A percentile compares a stretch with the other conserved stretches of the same genome.
These are phyloP conservation scores for Philereme vetulata DNA, from an alignment of 2,888 invertebrate species.

Conservation along the genomic window DNA sequence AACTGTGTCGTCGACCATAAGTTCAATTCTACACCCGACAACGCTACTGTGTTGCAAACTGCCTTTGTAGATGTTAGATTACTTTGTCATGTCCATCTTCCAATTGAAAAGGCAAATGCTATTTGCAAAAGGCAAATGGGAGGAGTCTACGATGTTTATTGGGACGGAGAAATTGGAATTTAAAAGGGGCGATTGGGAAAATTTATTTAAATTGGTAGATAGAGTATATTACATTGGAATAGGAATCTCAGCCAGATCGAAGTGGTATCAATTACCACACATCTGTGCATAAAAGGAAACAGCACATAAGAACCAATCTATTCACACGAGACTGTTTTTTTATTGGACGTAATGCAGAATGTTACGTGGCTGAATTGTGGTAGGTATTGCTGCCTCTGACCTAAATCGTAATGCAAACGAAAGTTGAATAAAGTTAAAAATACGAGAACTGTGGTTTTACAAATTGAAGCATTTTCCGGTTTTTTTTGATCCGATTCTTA, in stretches of 20 bases:
- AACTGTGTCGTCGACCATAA: constrained; percentile 10
- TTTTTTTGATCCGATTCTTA: too few relatives aligned
- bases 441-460: too few relatives aligned
- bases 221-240: constrained; percentile 17
- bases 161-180: constrained; percentile 17
- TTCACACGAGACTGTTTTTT: too few relatives aligned
- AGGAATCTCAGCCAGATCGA: constrained; percentile 1
- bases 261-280: constrained; percentile 8
- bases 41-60: constrained; percentile 8
- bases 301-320: too few relatives aligned
- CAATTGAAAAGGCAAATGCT: constrained; percentile 3
- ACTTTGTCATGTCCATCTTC: constrained; percentile 15
- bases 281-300: not conserved
- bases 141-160: not conserved
- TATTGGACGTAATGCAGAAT: too few relatives aligned
- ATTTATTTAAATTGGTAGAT: constrained; percentile 21
- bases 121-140: not conserved
- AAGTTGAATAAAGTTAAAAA: too few relatives aligned
- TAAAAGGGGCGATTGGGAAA: constrained; percentile 19
- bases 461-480: too few relatives aligned
- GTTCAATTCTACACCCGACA: constrained; percentile 7
- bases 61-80: constrained; percentile 9
- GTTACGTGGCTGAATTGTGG: too few relatives aligned
- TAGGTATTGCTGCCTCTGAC: too few relatives aligned
- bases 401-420: too few relatives aligned